These are phyloP conservation scores for Bradysia coprophila DNA, from an alignment of 1,140 invertebrate genomes.

Conservation along the genomic window DNA sequence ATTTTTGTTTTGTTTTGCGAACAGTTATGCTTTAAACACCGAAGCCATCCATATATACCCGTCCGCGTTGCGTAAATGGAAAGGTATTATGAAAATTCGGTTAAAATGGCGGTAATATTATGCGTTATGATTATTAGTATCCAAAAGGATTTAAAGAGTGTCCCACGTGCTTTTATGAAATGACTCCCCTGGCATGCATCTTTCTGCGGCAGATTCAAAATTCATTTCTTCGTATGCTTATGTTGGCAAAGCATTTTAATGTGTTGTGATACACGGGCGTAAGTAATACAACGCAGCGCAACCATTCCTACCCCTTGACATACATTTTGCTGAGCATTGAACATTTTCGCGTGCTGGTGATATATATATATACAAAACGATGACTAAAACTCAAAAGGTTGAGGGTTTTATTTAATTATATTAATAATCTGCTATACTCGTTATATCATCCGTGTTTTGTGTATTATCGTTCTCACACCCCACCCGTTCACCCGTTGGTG, in stretches of 20 bases:
- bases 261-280: too few species aligned
- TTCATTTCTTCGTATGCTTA: too few species aligned
- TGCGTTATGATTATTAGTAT: not conserved
- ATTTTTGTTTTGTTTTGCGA: too few species aligned
- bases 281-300: too few species aligned
- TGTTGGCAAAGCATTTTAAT: too few species aligned
- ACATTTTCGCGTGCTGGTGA: not conserved
- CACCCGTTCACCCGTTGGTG: too few species aligned
- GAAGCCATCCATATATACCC: too few species aligned
- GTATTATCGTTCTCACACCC: not conserved
- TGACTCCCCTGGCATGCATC: not conserved
- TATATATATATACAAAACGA: not conserved
- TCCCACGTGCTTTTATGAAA: not conserved
- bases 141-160: not conserved
- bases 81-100: not conserved
- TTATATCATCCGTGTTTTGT: not conserved
- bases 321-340: too few species aligned
- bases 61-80: not conserved
- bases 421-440: not conserved
- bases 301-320: not conserved
- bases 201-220: not conserved
- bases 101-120: not conserved
- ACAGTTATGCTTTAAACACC: too few species aligned
- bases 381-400: not conserved
- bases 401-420: not conserved